Evolutionary conservation across 2,888 invertebrate species (phyloP), one percentile per base, ranked within the genome.

Genomic region (Ellobium chinense): DNA sequence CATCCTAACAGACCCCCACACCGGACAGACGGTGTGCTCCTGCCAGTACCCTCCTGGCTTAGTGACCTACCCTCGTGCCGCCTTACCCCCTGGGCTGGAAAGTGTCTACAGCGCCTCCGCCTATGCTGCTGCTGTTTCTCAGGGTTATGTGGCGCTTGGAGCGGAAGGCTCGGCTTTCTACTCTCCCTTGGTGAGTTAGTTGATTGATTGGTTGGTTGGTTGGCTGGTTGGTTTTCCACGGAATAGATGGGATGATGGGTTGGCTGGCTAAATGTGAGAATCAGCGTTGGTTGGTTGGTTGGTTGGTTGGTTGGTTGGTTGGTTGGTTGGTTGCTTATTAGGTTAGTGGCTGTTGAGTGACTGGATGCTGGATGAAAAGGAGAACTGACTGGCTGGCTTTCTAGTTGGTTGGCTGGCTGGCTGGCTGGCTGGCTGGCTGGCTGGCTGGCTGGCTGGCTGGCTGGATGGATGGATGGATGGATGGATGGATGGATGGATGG

Each of bases 91-190:
- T 78, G 91, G 92, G 12, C 92, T 93, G 85, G 81, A 78, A 29
- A 88, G 87, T 63, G 88, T 92, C 39, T 92, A 92, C 84, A 89
- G 89, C 63, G 88, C 91, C 56, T 89, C 91, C 3, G 89, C 91
- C 27, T 89, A 89, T 39, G 89, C 89, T 12, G 88, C 88, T 14
- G 88, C 88, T 12, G 91, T 91, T 31, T 89, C 91, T 39, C 92
- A 92, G 81, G 91, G 92, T 12, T 93, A 93, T 85, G 89, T 93
- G 21, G 91, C 93, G 21, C 86, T 92, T 18, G 91, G 92, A 1
- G 86, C 92, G 93, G 93, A 93, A 70, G 97, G 97, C 91, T 97
- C 98, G 70, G 97, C 98, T 79, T 98, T 98, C 94, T 98, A 98
- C 94, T 97, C 97, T 85, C 97, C 98, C 88, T 93, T 98, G 96